Evolutionary conservation across 2,113 vertebrate species (phyloP).

Genomic region (Zosterops pallidus): DNA sequence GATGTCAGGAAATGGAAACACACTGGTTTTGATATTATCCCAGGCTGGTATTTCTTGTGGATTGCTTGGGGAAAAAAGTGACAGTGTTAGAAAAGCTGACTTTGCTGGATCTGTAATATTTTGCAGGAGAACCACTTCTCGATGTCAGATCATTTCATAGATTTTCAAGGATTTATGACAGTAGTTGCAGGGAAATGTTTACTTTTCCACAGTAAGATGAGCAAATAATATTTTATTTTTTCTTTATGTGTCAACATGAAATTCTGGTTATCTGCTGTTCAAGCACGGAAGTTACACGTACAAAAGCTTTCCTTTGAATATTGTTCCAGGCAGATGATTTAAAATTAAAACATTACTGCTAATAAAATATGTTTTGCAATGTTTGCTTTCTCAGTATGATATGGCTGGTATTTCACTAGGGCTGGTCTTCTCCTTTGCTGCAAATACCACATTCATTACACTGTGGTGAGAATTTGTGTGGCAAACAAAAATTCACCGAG

Average conservation of each 20-base stretch:
- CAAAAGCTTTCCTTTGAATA: not conserved
- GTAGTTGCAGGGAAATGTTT: conserved; percentile 26
- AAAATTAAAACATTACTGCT: conserved; percentile 6
- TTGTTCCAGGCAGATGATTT: not conserved
- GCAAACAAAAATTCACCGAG: not conserved
- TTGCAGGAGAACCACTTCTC: conserved; percentile 13
- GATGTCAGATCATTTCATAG: conserved; percentile 7
- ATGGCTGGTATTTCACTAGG: not conserved
- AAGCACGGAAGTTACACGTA: not conserved
- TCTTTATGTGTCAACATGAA: conserved; percentile 10
- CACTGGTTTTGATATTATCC: not conserved
- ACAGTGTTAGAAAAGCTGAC: not conserved
- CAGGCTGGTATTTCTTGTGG: not conserved
- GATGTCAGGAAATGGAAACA: not conserved
- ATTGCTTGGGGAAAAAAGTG: not conserved
- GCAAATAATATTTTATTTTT: conserved; percentile 19
- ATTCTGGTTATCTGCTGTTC: not conserved
- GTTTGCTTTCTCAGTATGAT: not conserved
- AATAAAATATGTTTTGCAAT: not conserved
- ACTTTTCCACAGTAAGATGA: conserved; percentile 9
- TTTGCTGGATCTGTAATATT: conserved; percentile 18
- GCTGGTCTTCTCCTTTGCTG: not conserved
- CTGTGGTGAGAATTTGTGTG: not conserved
- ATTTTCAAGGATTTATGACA: conserved; percentile 32
- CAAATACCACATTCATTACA: not conserved